A percentile compares a stretch with the other conserved stretches of the same genome.
Evolutionary conservation across 2,797 vertebrate genomes (phyloP).

Genomic region (Lagodon rhomboides): DNA sequence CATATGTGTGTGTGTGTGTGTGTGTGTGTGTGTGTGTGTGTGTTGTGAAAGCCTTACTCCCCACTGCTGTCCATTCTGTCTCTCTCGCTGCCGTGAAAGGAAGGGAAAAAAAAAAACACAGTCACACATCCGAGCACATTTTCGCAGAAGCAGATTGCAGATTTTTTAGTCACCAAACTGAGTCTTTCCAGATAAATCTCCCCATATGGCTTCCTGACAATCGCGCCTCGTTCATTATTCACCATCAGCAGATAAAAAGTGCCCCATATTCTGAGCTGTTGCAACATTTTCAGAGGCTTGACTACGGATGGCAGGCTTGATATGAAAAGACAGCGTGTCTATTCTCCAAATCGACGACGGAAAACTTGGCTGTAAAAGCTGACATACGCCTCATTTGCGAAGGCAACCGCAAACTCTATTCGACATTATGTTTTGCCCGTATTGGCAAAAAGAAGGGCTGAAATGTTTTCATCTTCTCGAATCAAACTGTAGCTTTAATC

Average conservation of each 20-base stretch:
- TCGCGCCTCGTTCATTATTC: conserved; percentile 63
- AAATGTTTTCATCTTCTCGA: conserved; percentile 21
- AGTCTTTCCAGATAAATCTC: conserved; percentile 58
- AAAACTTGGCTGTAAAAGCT: conserved; percentile 31
- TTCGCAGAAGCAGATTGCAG: conserved; percentile 65
- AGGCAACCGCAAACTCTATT: conserved; percentile 7
- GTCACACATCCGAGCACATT: conserved; percentile 42
- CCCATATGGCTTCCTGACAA: conserved; percentile 63
- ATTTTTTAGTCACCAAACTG: conserved; percentile 53
- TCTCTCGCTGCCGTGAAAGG: conserved; percentile 47
- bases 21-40: conserved; percentile 43
- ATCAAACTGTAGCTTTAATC: conserved; percentile 18
- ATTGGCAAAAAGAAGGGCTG: conserved; percentile 1
- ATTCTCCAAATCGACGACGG: conserved; percentile 25
- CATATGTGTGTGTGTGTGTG: conserved; percentile 29
- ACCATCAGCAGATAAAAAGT: conserved; percentile 50
- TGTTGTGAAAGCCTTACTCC: conserved; percentile 59
- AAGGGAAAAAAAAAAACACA: background rate
- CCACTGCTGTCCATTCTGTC: conserved; percentile 75
- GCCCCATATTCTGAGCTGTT: conserved; percentile 35
- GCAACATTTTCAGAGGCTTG: conserved; percentile 47
- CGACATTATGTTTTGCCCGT: conserved; percentile 13
- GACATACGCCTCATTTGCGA: conserved; percentile 36
- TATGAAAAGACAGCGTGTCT: conserved; percentile 39
- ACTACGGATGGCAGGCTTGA: conserved; percentile 35